These are phyloP conservation scores for Torymus auratus DNA, from an alignment of 2,888 invertebrate genomes.

Conservation along the genomic window DNA sequence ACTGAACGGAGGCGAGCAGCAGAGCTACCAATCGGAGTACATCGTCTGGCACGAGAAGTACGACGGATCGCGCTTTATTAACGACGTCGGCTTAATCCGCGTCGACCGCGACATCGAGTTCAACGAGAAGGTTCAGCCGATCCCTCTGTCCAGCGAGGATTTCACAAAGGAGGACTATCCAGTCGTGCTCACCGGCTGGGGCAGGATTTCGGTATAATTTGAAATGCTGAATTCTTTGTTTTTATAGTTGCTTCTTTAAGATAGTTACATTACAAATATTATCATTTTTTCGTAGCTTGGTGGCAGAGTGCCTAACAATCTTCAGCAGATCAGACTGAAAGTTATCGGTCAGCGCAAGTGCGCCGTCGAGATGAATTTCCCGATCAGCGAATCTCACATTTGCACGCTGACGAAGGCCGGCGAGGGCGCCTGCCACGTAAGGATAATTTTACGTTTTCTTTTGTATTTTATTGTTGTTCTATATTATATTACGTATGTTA, in stretches of 20 bases:
- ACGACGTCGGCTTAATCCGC: constrained; percentile 44
- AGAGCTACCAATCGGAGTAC: constrained; percentile 35
- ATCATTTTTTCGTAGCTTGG: constrained; percentile 9
- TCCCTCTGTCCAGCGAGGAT: constrained; percentile 25
- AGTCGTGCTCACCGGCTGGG: constrained; percentile 41
- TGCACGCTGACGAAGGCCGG: constrained; percentile 69
- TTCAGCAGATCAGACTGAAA: constrained; percentile 57
- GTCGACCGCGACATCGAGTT: constrained; percentile 32
- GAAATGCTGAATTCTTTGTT: too few relatives aligned
- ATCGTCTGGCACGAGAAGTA: constrained; percentile 30
- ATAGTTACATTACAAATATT: background rate
- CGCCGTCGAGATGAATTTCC: background rate
- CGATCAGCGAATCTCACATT: constrained; percentile 47
- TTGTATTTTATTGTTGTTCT: too few relatives aligned
- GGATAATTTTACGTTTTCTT: constrained; percentile 25
- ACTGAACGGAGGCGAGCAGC: background rate
- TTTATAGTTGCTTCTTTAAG: background rate
- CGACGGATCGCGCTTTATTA: background rate
- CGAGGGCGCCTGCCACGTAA: constrained; percentile 72
- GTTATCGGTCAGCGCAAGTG: constrained; percentile 56
- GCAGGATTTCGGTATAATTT: background rate
- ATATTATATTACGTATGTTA: too few relatives aligned
- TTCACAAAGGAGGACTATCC: constrained; percentile 32
- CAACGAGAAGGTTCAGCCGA: constrained; percentile 39
- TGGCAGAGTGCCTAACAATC: constrained; percentile 36